Evolutionary conservation across 2,113 vertebrate genomes (phyloP), one percentile per base, ranked within the genome.

Genomic region (Microcebus tavaratra): DNA sequence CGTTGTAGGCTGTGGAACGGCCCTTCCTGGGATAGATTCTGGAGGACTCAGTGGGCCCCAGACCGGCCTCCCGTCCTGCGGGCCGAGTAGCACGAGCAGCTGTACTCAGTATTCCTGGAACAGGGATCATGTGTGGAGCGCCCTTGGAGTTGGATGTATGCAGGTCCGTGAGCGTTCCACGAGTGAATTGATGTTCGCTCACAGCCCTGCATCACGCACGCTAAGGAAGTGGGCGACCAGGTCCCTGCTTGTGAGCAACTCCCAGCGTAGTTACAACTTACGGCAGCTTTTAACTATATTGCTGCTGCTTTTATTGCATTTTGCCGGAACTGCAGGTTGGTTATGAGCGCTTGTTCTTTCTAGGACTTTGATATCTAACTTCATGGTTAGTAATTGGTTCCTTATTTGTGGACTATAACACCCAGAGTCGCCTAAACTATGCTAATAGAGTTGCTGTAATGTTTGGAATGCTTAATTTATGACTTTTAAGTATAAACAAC

Each of bases 301-400:
- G 34, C 90, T 83, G 73, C 92, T n/a, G 29, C 8, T 75, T 89
- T 78, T 7, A 12, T 53, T 82, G 57, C 20, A 10, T 25, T 79
- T 87, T 73, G 10, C 63, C 63, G 36, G 18, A 76, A 68, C 75
- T 93, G 73, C 15, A 5, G 65, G 34, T 91, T 48, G 63, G 5
- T 87, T 42, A 13, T 29, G 45, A 92, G 88, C 81, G 45, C 27
- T 75, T 79, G 59, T 83, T 91, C 73, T 93, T 86, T 75, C 48
- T 18, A 53, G 76, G 79, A 90, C 90, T 81, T 95, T 5, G 63
- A 5, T 53, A 11, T 31, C 59, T 14, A 45, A 61, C 29, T 61
- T 73, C 5, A 67, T 11, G 27, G 3, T 50, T 78, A 67, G 63
- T 55, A n/a, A 23, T 88, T 45, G 70, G 55, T 91, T 59, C 36